Evolutionary conservation across 2,888 invertebrate genomes (phyloP).

Genomic region (Pollenia labialis): DNA sequence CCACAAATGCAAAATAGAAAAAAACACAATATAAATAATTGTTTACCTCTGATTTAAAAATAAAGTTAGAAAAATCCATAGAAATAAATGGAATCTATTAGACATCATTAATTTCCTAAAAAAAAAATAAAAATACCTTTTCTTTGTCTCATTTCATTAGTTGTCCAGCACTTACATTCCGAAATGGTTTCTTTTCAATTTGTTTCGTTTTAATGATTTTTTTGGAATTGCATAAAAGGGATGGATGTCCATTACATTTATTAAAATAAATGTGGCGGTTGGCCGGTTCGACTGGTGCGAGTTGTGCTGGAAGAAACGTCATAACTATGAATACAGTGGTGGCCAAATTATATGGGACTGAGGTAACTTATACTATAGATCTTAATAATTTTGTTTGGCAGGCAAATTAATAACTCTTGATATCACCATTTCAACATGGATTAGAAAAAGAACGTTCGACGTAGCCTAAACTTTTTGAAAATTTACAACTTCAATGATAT

Average conservation of each 20-base stretch:
- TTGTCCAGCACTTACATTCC: slow-evolving; percentile 16
- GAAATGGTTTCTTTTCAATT: slow-evolving; percentile 6
- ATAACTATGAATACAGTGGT: not conserved
- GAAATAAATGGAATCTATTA: not conserved
- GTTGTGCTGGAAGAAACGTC: not conserved
- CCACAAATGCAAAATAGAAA: not conserved
- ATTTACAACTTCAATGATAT: too few relatives aligned
- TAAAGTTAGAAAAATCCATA: not conserved
- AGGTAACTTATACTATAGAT: too few relatives aligned
- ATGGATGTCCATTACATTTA: slow-evolving; percentile 29
- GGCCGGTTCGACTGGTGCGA: not conserved
- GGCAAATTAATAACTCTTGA: too few relatives aligned
- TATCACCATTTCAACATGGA: too few relatives aligned
- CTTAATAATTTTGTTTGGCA: too few relatives aligned
- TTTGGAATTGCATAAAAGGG: not conserved
- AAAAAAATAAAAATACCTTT: not conserved
- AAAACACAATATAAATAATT: not conserved
- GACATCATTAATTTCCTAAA: slow-evolving; percentile 5
- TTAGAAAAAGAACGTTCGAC: too few relatives aligned
- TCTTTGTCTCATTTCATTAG: not conserved
- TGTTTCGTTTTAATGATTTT: not conserved
- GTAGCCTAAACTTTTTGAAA: too few relatives aligned
- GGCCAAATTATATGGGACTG: not conserved
- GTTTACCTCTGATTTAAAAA: not conserved
- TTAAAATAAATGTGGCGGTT: slow-evolving; percentile 22